Evolutionary conservation across 2,113 vertebrate genomes (phyloP), one percentile per base, ranked within the genome.

Genomic region (Falcunculus frontatus): DNA sequence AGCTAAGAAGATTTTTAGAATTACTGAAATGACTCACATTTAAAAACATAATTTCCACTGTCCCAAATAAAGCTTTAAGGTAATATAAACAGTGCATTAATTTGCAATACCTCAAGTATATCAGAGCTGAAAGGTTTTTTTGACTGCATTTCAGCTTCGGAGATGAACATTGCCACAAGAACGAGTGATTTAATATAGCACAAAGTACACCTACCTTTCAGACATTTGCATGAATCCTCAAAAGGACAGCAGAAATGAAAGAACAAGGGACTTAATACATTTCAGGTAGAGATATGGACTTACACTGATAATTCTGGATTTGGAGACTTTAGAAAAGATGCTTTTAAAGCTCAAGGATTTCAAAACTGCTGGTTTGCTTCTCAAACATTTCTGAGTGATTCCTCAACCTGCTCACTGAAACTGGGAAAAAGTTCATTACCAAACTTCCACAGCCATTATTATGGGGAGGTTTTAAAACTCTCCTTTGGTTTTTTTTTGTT

Each of bases 201-300:
- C 80, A 76, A 90, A 90, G 57, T 41, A 65, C 60, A 98, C 98
- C 90, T 98, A 98, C 98, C 98, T 98, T 98, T 97, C 91, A 89
- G 84, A 72, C 55, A 94, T 90, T 88, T 95, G 65, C 87, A 96
- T 32, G 85, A 96, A 89, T 98, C 98, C 98, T 98, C 97, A 97
- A 70, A 94, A 87, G 92, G 98, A 95, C 87, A 98, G 98, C 98
- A 98, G 96, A 88, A 98, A 98, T 79, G 67, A 96, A 97, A 98
- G 95, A 97, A 96, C 69, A 97, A 95, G 42, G 39, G 57, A 94
- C 92, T 95, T 93, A 94, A 89, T 97, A 96, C n/a, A 90, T 92
- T 93, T 95, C 88, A 90, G 67, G 23, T 52, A 95, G 2, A 83
- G 42, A 86, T 35, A 85, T 0, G 6, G 72, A 96, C 72, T 89